Percentiles rank a stretch among this genome's conserved stretches.
Evolutionary conservation across 2,797 vertebrate species (phyloP).

Genomic region (Muraenolepis orangiensis): DNA sequence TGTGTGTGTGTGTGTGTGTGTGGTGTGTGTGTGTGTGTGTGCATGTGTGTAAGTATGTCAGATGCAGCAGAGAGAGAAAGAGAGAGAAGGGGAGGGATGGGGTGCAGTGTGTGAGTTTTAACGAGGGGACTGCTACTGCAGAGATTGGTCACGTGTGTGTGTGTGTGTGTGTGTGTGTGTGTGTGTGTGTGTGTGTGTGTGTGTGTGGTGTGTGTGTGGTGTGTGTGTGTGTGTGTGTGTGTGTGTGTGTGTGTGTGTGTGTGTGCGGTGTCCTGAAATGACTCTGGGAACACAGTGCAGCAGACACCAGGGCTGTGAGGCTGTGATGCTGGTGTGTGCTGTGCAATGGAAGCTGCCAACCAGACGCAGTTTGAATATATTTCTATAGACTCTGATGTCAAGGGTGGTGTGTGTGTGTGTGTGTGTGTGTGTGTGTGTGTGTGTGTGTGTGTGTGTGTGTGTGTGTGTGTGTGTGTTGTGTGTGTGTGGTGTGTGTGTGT

Average conservation of each 20-base stretch:
- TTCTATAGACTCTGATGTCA: background rate
- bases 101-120: background rate
- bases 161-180: background rate
- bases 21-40: background rate
- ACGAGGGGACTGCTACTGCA: background rate
- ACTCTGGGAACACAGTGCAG: background rate
- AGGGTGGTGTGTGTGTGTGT: background rate
- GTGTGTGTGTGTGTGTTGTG: background rate
- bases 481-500: background rate
- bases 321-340: background rate
- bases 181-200: background rate
- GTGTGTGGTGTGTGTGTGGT: background rate
- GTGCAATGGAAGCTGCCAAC: background rate
- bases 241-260: background rate
- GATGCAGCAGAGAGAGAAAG: background rate
- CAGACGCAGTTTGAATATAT: background rate
- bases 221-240: background rate
- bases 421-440: background rate
- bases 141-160: background rate
- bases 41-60: background rate
- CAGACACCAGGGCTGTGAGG: background rate
- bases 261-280: background rate
- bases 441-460: slow-evolving; percentile 2
- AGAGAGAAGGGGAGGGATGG: background rate
- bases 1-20: background rate